Evolutionary conservation across 2,797 vertebrate genomes (phyloP).

Genomic region (Microctenopoma steveboyesi): DNA sequence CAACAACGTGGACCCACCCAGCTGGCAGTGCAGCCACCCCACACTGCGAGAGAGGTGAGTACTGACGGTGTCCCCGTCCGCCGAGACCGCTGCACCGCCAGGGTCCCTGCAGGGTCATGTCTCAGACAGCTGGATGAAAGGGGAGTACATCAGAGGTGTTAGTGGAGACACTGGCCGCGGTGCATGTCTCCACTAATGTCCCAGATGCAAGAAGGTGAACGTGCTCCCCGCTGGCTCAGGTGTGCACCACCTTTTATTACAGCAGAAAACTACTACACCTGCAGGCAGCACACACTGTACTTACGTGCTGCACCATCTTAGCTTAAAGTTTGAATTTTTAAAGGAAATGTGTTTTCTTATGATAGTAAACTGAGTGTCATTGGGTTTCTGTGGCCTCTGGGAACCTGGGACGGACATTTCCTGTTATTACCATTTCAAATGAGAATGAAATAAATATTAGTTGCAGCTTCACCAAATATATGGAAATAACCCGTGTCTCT

Average conservation of each 20-base stretch:
- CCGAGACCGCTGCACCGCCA: no score
- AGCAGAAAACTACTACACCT: not conserved
- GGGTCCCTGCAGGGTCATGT: no score
- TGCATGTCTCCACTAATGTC: not conserved
- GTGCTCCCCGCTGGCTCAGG: no score
- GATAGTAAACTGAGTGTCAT: not conserved
- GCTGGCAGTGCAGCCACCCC: slow-evolving; percentile 92
- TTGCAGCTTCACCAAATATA: slow-evolving; percentile 13
- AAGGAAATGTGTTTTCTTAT: no score
- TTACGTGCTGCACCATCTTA: not conserved
- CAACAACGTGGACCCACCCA: slow-evolving; percentile 90
- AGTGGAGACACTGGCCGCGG: no score
- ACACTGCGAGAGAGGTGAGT: slow-evolving; percentile 93
- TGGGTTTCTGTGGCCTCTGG: not conserved
- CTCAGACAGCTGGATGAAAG: not conserved
- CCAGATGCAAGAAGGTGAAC: not conserved
- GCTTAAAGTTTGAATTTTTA: no score
- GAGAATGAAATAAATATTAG: not conserved
- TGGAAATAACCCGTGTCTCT: slow-evolving; percentile 54
- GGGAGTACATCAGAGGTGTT: not conserved
- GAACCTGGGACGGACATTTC: not conserved
- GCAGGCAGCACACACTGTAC: no score
- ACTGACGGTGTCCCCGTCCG: not conserved
- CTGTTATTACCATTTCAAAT: not conserved
- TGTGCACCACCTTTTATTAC: not conserved